phyloP scores from a whole-genome alignment of 2,888 invertebrate species.

The Leptinotarsa haldemani region DNA sequence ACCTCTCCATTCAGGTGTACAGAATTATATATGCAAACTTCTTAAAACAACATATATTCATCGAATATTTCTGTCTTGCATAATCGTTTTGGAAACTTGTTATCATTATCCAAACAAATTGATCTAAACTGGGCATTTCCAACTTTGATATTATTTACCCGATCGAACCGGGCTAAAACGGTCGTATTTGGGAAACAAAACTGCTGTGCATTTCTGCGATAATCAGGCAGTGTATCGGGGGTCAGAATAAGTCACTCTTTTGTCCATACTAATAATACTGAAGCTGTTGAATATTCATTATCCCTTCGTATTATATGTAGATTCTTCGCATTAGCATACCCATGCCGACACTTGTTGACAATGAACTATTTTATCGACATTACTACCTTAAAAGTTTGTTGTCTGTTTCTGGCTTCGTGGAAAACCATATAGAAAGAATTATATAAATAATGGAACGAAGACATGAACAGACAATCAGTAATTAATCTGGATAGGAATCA shows the following conservation, averaged over 20 bases:
- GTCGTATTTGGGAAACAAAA: slow-evolving; percentile 13
- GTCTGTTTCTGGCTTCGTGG: slow-evolving; percentile 22
- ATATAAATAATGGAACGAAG: slow-evolving; percentile 22
- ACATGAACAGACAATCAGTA: slow-evolving; percentile 16
- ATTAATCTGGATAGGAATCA: slow-evolving; percentile 17
- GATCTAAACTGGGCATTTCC: too few relatives aligned
- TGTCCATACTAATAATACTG: slow-evolving; percentile 48
- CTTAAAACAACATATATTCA: too few relatives aligned
- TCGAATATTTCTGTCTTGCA: too few relatives aligned
- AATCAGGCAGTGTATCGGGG: slow-evolving; percentile 45
- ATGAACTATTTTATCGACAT: slow-evolving; percentile 49
- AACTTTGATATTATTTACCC: background rate
- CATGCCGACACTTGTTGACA: slow-evolving; percentile 59
- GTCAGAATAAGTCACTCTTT: slow-evolving; percentile 61
- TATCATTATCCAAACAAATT: too few relatives aligned
- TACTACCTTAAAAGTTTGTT: slow-evolving; percentile 34
- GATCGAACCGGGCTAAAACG: slow-evolving; percentile 2
- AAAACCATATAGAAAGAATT: slow-evolving; percentile 15
- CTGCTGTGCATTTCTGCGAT: slow-evolving; percentile 18
- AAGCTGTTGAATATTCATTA: slow-evolving; percentile 61
- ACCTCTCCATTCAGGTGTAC: too few relatives aligned
- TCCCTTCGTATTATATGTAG: slow-evolving; percentile 61
- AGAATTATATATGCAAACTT: too few relatives aligned
- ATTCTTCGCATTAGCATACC: slow-evolving; percentile 60
- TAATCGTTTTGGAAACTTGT: too few relatives aligned